Base-by-base conservation (phyloP, 2,113 vertebrate species). In the Oreotragus oreotragus region DNA sequence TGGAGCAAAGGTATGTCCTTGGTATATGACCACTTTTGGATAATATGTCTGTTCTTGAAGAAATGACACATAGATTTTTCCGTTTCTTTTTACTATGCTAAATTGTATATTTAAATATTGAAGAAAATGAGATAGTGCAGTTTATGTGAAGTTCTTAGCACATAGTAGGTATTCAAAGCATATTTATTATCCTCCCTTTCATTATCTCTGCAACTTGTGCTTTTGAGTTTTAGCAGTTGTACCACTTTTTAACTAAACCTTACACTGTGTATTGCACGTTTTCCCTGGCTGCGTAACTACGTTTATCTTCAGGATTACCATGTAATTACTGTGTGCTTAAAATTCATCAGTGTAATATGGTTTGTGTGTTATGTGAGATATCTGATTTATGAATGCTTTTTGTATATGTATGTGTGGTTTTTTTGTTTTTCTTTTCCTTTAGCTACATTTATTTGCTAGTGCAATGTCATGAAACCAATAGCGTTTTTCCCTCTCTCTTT, bases 1-100 rank as follows among this genome's bases (percentile, higher is more conserved):
- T 94, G 99, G 99, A 98, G 98, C 99, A 97, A 99, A 99, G 99
- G 99, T 99, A 98, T 96, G 98, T 91, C 53, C 92, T n/a, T 92
- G 27, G n/a, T 88, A 64, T 58, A 28, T 90, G 77, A 96, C 13
- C 58, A 62, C 93, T 97, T 89, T 87, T 88, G 17, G 88, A 30
- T 60, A 95, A 80, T 88, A 21, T 13, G 2, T 91, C 64, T 98
- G 27, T 80, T 97, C 33, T 93, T 47, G 94, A 19, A 19, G 36
- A 76, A 98, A 25, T 92, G 62, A 77, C 36, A 43, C 57, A 27
- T 30, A 88, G 23, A 2, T 55, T 90, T 96, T 97, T 12, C 43
- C 47, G 96, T 83, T 70, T 51, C 0, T 66, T 98, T 97, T 62
- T 25, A 57, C 2, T 98, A 27, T 64, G 83, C 49, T 70, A 97